A percentile compares a stretch with the other conserved stretches of the same genome.
phyloP scores from a whole-genome alignment of 2,797 vertebrate species.

The Acanthurus tractus region DNA sequence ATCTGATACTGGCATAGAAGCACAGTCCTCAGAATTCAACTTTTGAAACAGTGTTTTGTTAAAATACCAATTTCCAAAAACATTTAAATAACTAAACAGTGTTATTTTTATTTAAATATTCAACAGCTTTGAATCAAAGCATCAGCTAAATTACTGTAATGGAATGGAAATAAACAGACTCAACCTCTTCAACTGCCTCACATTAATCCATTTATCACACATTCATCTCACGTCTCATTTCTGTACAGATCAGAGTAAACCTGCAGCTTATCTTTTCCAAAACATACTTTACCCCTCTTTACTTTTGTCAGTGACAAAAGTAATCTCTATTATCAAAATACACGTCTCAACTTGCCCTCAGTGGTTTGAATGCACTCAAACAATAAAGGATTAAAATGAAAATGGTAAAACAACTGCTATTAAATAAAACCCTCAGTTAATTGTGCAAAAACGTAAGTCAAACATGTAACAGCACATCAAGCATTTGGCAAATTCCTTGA shows the following conservation, averaged over 20 bases:
- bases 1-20: constrained; percentile 52
- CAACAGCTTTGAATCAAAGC: not conserved
- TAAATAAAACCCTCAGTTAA: not conserved
- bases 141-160: constrained; percentile 9
- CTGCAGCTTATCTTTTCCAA: constrained; percentile 8
- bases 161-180: constrained; percentile 28
- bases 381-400: not conserved
- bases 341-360: constrained; percentile 33
- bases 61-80: constrained; percentile 9
- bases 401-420: not conserved
- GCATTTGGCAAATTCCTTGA: not conserved
- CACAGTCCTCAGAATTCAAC: constrained; percentile 1
- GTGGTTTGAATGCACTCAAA: constrained; percentile 28
- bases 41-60: not conserved
- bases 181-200: not conserved
- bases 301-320: constrained; percentile 35
- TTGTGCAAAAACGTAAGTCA: constrained; percentile 22
- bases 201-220: constrained; percentile 35
- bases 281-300: constrained; percentile 31
- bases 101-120: not conserved
- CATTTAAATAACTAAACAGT: not conserved
- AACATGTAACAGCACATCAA: constrained; percentile 33
- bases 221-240: constrained; percentile 21
- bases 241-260: constrained; percentile 30
- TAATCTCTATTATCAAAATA: constrained; percentile 14